Evolutionary conservation across 2,797 vertebrate genomes (phyloP), one percentile per base, ranked within the genome.

Genomic region (Chiroxiphia lanceolata): DNA sequence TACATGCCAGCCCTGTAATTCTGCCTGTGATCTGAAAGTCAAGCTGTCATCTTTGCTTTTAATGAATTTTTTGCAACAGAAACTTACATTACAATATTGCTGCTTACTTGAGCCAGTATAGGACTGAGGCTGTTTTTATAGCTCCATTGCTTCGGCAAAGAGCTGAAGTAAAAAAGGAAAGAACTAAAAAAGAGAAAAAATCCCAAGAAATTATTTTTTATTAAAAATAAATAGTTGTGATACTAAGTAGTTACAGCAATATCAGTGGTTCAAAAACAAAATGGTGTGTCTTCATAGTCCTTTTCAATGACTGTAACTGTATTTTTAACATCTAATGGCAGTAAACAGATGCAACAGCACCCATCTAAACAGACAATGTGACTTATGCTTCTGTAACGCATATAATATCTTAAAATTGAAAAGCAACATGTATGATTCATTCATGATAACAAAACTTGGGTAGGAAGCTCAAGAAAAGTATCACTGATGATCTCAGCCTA

Each of bases 1-100:
- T 80, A 38, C 33, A 59, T 87, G 63, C 53, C 74, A 90, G 40
- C n/a, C 48, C 19, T 63, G 18, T 92, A 90, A 87, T 64, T 95
- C 77, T 92, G 77, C n/a, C 56, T 84, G 57, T 57, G 57, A 83
- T 93, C 76, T 88, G 53, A 83, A 95, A 93, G 54, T 83, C 90
- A 82, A 90, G 44, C 75, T 84, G 90, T 90, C 70, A 26, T 76
- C 63, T 72, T 94, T 88, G 51, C n/a, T 89, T 89, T 84, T 89
- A 94, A 72, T 89, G 44, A 79, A 2, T 87, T 70, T 94, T 92
- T 71, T 93, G 26, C 83, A 70, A 38, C 47, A 82, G 83, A 90
- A 89, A 74, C 16, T 63, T 92, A 44, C 1, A 0, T 87, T 82
- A 74, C 25, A 74, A 22, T 69, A 74, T 69, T 93, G 44, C 47